Conservation (phyloP, 2,888 invertebrate genomes). For the Caenorhabditis panamensis region DNA sequence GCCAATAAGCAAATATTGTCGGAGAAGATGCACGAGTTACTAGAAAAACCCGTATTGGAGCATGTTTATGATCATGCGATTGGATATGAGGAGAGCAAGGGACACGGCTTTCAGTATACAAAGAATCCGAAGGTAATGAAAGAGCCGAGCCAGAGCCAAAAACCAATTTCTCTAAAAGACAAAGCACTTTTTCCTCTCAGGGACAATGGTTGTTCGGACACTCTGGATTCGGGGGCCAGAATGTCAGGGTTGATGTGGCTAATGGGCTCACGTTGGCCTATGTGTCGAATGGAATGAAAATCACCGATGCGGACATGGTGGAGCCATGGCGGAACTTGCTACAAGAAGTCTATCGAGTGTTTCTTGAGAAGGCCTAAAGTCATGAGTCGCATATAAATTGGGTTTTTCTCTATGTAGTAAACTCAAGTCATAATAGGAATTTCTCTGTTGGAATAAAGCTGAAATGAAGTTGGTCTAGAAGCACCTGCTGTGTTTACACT, state of each 20-base stretch:
- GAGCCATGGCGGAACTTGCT: conserved; percentile 63
- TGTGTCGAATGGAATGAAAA: conserved; percentile 73
- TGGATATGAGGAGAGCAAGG: conserved; percentile 72
- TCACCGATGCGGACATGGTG: conserved; percentile 70
- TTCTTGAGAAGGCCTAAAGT: conserved; percentile 6
- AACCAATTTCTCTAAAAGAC: background rate
- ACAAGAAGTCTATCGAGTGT: conserved; percentile 57
- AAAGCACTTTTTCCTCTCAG: conserved; percentile 54
- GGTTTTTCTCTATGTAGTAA: background rate
- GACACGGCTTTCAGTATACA: conserved; percentile 72
- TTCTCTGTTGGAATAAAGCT: too few species aligned
- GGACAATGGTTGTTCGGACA: conserved; percentile 75
- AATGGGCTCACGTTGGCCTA: conserved; percentile 70
- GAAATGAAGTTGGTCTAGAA: too few species aligned
- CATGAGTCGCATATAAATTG: background rate
- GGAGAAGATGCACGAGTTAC: conserved; percentile 40
- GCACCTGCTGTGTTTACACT: too few species aligned
- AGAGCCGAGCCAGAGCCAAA: background rate
- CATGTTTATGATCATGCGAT: conserved; percentile 70
- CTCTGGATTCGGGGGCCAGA: conserved; percentile 74
- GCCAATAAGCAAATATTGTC: conserved; percentile 54
- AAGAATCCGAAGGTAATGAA: conserved; percentile 64
- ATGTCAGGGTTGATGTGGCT: conserved; percentile 69
- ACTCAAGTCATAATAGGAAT: too few species aligned
- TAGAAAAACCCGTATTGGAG: conserved; percentile 65